Evolutionary conservation across 2,888 invertebrate genomes (phyloP).

Genomic region (Cabera pusaria): DNA sequence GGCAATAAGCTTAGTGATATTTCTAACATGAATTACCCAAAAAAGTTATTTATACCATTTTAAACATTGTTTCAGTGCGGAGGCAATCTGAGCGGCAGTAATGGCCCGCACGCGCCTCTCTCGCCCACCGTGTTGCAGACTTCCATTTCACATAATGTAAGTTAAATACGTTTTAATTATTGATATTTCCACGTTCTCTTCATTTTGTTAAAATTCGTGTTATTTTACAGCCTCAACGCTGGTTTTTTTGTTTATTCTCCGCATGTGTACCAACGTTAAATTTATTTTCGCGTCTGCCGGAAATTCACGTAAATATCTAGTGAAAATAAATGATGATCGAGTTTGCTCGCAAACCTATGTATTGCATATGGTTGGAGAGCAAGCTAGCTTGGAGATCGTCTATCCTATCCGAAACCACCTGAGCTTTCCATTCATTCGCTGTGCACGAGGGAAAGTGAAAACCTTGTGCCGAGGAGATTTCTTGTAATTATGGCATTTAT

Average conservation of each 20-base stretch:
- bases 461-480: constrained; percentile 6
- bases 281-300: constrained; percentile 17
- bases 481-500: constrained; percentile 13
- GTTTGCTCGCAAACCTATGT: constrained; percentile 10
- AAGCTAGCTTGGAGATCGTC: constrained; percentile 4
- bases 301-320: constrained; percentile 8
- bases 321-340: constrained; percentile 19
- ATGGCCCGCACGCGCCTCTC: constrained; percentile 77
- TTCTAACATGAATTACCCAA: constrained; percentile 29
- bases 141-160: constrained; percentile 74
- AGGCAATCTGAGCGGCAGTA: constrained; percentile 71
- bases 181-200: not conserved
- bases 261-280: constrained; percentile 11
- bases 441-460: constrained; percentile 18
- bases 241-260: constrained; percentile 13
- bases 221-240: constrained; percentile 5
- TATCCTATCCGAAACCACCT: constrained; percentile 10
- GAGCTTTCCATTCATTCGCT: constrained; percentile 20
- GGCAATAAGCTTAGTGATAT: constrained; percentile 21
- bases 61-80: constrained; percentile 65
- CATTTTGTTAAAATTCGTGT: constrained; percentile 2
- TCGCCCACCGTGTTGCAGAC: constrained; percentile 78
- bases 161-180: constrained; percentile 34
- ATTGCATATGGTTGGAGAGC: constrained; percentile 13
- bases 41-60: constrained; percentile 47